These are phyloP conservation scores for Atherinosoma microstoma DNA, from an alignment of 2,797 vertebrate species.

Conservation along the genomic window DNA sequence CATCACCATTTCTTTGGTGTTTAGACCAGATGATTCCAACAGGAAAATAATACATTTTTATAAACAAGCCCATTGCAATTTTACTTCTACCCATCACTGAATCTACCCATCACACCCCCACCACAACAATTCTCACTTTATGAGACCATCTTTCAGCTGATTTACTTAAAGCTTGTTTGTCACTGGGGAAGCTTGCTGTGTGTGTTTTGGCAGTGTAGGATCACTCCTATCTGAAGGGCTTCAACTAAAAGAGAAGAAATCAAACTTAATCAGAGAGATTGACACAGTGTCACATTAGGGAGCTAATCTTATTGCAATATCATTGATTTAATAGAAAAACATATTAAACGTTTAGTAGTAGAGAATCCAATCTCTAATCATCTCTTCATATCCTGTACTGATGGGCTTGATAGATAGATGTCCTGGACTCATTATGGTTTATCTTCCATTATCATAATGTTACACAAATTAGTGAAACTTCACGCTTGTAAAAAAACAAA, in stretches of 20 bases:
- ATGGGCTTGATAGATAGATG: not conserved
- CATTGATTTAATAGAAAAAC: not conserved
- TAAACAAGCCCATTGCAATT: not conserved
- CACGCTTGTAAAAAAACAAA: not conserved
- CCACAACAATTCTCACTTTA: not conserved
- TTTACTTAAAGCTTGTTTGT: no score
- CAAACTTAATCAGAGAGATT: not conserved
- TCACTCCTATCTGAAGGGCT: not conserved
- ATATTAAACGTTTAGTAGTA: not conserved
- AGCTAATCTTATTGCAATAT: not conserved
- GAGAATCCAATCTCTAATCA: not conserved
- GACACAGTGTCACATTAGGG: not conserved
- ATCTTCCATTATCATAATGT: constrained; percentile 23
- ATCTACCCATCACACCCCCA: no score
- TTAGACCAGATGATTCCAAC: no score
- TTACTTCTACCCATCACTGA: not conserved
- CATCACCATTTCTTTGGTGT: no score
- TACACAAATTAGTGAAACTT: not conserved
- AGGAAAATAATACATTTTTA: no score
- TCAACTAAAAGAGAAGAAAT: not conserved
- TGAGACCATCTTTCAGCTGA: no score
- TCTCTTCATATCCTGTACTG: constrained; percentile 16
- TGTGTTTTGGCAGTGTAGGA: no score
- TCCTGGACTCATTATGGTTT: not conserved
- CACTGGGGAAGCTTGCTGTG: no score